Conservation (phyloP, 2,888 invertebrate genomes). For the Rhabditoides inermis region DNA sequence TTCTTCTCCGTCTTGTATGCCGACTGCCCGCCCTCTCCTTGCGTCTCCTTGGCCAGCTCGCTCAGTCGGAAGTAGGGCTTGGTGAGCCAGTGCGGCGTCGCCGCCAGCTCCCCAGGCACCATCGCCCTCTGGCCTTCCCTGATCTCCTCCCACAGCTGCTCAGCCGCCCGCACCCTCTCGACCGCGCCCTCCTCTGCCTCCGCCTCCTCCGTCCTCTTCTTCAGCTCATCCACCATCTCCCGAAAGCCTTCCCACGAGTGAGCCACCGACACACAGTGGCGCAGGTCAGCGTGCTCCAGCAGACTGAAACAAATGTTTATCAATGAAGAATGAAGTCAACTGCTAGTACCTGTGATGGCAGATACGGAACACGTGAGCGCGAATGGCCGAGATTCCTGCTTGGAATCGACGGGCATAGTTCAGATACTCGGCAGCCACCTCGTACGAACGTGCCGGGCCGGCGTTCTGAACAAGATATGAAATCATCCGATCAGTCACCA, state of each 20-base stretch:
- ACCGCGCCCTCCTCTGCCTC: conserved; percentile 14
- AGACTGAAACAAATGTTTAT: conserved; percentile 24
- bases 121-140: conserved; percentile 10
- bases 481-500: neutral
- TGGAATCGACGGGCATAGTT: conserved; percentile 73
- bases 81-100: conserved; percentile 42
- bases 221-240: conserved; percentile 33
- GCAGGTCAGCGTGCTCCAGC: conserved; percentile 39
- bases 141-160: conserved; percentile 16
- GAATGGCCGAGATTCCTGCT: conserved; percentile 76
- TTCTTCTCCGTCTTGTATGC: conserved; percentile 22
- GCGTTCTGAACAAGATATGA: neutral
- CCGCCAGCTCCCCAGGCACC: conserved; percentile 27
- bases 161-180: conserved; percentile 11
- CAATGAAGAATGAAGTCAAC: conserved; percentile 1
- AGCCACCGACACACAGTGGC: conserved; percentile 32
- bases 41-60: conserved; percentile 24
- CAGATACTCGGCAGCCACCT: conserved; percentile 79
- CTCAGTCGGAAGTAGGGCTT: conserved; percentile 46
- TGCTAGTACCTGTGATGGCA: conserved; percentile 73
- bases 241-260: conserved; percentile 31
- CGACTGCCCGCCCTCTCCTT: conserved; percentile 18
- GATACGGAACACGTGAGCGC: conserved; percentile 92
- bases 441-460: too few relatives aligned
- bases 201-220: conserved; percentile 11